phyloP scores from a whole-genome alignment of 2,888 invertebrate species.

The Idaea straminata region DNA sequence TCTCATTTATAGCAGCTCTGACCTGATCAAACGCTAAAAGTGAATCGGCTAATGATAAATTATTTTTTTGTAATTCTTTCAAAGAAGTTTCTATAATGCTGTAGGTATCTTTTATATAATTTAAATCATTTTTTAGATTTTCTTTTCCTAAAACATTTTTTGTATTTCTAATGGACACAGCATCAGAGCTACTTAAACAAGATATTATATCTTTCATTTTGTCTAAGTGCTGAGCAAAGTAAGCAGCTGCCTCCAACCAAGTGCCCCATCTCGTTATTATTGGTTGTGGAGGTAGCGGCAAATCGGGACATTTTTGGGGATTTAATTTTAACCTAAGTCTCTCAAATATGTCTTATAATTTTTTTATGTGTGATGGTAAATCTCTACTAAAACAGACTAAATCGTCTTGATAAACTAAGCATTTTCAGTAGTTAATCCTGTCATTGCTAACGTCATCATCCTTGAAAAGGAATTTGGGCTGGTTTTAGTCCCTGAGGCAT shows the following conservation, averaged over 20 bases:
- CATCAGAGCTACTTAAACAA: conserved; percentile 10
- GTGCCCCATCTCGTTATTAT: conserved; percentile 16
- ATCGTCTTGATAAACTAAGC: too few species aligned
- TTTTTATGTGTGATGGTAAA: conserved; percentile 18
- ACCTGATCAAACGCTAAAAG: too few species aligned
- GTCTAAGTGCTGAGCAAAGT: conserved; percentile 13
- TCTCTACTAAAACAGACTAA: conserved; percentile 17
- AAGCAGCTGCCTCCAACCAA: conserved; percentile 14
- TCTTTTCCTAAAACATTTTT: conserved; percentile 11
- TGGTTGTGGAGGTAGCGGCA: conserved; percentile 15
- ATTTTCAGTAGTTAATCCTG: too few species aligned
- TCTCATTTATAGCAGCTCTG: too few species aligned
- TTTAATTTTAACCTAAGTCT: conserved; percentile 13
- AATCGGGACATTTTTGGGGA: conserved; percentile 16
- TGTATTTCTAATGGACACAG: conserved; percentile 12
- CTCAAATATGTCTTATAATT: conserved; percentile 22
- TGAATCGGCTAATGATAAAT: too few species aligned
- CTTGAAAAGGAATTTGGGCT: too few species aligned
- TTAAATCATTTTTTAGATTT: conserved; percentile 8
- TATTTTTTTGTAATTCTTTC: too few species aligned
- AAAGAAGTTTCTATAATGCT: too few species aligned
- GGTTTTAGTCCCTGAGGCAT: too few species aligned
- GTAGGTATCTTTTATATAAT: too few species aligned
- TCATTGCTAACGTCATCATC: too few species aligned
- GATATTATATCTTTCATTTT: conserved; percentile 8